Evolutionary conservation across 23 tunicate genomes (phyloP), one percentile per base, ranked within the genome.

Genomic region (Styela plicata): DNA sequence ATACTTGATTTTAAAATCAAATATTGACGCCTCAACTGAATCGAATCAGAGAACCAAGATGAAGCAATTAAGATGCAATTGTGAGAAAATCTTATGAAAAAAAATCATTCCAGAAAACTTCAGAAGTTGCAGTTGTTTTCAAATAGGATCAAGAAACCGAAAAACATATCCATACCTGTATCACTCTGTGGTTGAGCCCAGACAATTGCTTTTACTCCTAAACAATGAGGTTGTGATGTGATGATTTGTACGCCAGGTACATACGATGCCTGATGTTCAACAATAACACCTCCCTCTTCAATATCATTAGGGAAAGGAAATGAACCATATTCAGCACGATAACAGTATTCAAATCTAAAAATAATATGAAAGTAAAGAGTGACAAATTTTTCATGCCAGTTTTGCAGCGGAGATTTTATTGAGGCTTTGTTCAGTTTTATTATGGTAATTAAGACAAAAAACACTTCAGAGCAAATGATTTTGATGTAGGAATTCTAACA

Each of bases 241-340:
- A 84, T 69, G 52, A 92, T 82, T 74, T 87, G 84, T 16, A 92
- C 92, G 10, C 97, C 97, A 29, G 97, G 97, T 21, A 92, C 97
- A 44, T 87, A 92, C 31, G 92, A 87, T 17, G 89, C 69, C 65
- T 80, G 81, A 70, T 92, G 97, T 62, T 92, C 92, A 22, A 92
- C 69, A 27, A 61, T 74, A n/a, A 92, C 97, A 26, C 97, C 97
- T 2, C 80, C 82, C 1, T 74, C 85, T 24, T 88, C 74, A 22
- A 23, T 23, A 33, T 65, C 28, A 32, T 27, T 18, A 17, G 90
- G 87, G 64, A 73, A 79, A 2, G 97, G 97, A 67, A 91, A 91
- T n/a, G 53, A 2, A 1, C 88, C 90, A 73, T 80, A 91, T 66
- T 86, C 91, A 0, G 90, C 89, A 78, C 86, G 70, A 57, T 80